These are phyloP conservation scores for Callionymus lyra DNA, from an alignment of 2,113 vertebrate genomes.

Conservation along the genomic window DNA sequence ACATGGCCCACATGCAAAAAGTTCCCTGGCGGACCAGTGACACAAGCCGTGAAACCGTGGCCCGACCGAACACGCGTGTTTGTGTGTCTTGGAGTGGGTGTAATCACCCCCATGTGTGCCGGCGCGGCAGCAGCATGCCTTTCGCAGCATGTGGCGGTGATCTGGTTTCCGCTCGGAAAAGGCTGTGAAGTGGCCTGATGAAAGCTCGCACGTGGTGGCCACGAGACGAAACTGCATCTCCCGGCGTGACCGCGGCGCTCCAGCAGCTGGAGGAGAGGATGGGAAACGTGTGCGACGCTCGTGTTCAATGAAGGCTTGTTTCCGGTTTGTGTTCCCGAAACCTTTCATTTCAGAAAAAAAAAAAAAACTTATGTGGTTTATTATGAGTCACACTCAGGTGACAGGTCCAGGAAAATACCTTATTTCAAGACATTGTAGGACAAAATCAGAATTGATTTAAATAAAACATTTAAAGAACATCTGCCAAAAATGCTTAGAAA, in stretches of 20 bases:
- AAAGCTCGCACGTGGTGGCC: constrained; percentile 30
- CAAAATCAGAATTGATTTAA: too few species aligned
- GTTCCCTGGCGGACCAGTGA: constrained; percentile 22
- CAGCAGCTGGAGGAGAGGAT: constrained; percentile 6
- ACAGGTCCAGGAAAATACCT: too few species aligned
- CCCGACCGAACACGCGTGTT: constrained; percentile 22
- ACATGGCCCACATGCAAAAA: not conserved
- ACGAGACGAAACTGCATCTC: constrained; percentile 17
- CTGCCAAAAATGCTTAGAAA: too few species aligned
- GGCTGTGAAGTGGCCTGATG: constrained; percentile 42
- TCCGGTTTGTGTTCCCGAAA: too few species aligned
- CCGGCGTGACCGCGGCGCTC: constrained; percentile 15
- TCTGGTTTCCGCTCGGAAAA: constrained; percentile 42
- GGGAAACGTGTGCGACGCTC: accelerated
- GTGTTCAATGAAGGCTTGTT: too few species aligned
- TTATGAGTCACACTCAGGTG: too few species aligned
- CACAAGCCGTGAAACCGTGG: constrained; percentile 34
- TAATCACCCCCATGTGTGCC: constrained; percentile 26
- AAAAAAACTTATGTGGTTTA: too few species aligned
- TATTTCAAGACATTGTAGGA: too few species aligned
- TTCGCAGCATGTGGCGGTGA: constrained; percentile 25
- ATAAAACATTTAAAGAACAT: too few species aligned
- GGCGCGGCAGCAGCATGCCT: constrained; percentile 7
- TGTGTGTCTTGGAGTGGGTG: constrained; percentile 15
- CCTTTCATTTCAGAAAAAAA: too few species aligned